Percentiles rank a stretch among this genome's conserved stretches.
Conservation (phyloP, 2,797 vertebrate genomes). For the Dendrocincla tyrannina region DNA sequence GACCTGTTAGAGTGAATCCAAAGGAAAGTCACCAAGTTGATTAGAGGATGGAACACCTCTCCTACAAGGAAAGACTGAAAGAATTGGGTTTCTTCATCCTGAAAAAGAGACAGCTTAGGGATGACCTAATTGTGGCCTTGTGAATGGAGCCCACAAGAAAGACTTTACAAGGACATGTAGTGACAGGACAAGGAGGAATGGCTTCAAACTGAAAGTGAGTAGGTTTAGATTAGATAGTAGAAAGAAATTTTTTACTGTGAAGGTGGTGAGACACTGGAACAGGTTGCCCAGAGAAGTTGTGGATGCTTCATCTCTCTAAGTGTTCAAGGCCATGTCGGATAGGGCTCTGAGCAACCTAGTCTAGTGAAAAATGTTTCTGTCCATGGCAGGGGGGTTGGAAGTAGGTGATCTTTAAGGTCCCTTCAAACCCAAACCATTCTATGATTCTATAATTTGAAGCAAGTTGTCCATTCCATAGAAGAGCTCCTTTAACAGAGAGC, state of each 20-base stretch:
- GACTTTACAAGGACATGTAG: background rate
- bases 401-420: background rate
- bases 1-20: fast-evolving
- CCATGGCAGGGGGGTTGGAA: background rate
- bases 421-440: background rate
- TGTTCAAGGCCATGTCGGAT: background rate
- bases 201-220: background rate
- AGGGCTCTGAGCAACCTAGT: background rate
- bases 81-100: background rate
- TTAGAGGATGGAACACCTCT: background rate
- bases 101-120: background rate
- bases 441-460: background rate
- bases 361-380: background rate
- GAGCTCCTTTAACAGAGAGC: background rate
- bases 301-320: background rate
- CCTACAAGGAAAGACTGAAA: background rate
- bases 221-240: background rate
- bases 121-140: background rate
- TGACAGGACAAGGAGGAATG: too few relatives aligned
- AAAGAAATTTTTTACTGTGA: background rate
- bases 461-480: background rate
- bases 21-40: fast-evolving
- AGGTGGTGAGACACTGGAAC: background rate
- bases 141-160: background rate
- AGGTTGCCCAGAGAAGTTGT: background rate